Percentiles rank a stretch among this genome's conserved stretches.
Evolutionary conservation across 2,797 vertebrate species (phyloP).

Genomic region (Lithobates sylvaticus): DNA sequence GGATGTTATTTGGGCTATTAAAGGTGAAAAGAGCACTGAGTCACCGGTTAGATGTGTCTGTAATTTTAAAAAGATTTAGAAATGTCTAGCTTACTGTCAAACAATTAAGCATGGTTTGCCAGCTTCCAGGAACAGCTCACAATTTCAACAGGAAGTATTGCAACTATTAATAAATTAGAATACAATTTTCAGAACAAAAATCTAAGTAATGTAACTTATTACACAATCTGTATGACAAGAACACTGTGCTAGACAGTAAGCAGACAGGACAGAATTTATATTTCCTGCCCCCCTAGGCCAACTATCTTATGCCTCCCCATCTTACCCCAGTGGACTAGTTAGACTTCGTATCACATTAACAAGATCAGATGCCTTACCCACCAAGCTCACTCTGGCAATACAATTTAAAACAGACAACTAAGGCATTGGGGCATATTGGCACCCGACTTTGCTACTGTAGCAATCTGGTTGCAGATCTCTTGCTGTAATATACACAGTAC

Average conservation of each 20-base stretch:
- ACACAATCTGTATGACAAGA: neutral
- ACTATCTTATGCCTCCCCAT: neutral
- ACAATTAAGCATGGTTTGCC: neutral
- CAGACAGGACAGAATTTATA: neutral
- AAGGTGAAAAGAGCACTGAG: neutral
- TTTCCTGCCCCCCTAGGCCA: neutral
- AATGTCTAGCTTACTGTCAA: conserved; percentile 9
- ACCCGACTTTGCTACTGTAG: too few species aligned
- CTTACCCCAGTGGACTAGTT: neutral
- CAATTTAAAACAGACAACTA: too few species aligned
- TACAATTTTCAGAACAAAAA: neutral
- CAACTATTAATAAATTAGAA: neutral
- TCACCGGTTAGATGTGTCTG: neutral
- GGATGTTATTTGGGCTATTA: neutral
- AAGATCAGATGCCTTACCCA: too few species aligned
- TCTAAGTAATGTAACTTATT: neutral
- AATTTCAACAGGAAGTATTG: conserved; percentile 1
- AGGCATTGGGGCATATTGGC: too few species aligned
- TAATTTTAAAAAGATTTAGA: neutral
- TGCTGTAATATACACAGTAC: too few species aligned
- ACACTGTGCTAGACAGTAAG: neutral
- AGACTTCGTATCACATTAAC: too few species aligned
- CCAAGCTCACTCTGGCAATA: too few species aligned
- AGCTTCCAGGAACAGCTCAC: conserved; percentile 1
- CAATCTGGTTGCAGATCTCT: too few species aligned